Evolutionary conservation across 2,113 vertebrate species (phyloP), one percentile per base, ranked within the genome.

Genomic region (Philantomba maxwellii): DNA sequence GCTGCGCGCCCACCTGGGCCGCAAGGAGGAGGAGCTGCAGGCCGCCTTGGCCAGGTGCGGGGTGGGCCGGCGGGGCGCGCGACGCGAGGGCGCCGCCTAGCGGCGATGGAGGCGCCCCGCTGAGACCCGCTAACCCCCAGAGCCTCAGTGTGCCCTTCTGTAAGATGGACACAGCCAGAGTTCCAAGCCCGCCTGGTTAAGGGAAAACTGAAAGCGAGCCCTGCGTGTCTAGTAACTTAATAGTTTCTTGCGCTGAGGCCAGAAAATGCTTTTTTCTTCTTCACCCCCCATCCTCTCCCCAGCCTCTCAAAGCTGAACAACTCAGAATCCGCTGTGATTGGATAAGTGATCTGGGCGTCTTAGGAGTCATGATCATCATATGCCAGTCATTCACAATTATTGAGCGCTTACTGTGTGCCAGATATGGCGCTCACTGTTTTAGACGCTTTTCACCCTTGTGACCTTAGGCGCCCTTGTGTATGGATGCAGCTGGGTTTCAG

Each of bases 21-120:
- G 99, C 94, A 99, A 99, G 98, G 99, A 99, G 91, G 99, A 99
- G 49, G 99, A 99, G 94, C 99, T 99, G 96, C 99, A 99, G 97
- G 98, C 98, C 0, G 98, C 99, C 45, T 98, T 99, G 98, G 98
- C 98, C 98, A 98, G 99, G 99, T 98, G 92, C 98, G 86, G 98
- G 21, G 11, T 0, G 8, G 26, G 12, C 0, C 97, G 96, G 64
- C 1, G 2, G 21, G 21, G 87, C 16, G 1, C 23, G 4, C 15
- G 5, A 86, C n/a, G 2, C 10, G 5, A 13, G 87, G 1, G 12
- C 7, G 16, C 6, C 33, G 11, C 17, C 33, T 9, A 45, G 43
- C 26, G 4, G 21, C 2, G 6, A 5, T 8, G 16, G 26, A 36
- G 83, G 13, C 26, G 2, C 43, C 26, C 26, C 1, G 47, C 12